Conservation (phyloP, 2,797 vertebrate species). For the Apogon talboti region DNA sequence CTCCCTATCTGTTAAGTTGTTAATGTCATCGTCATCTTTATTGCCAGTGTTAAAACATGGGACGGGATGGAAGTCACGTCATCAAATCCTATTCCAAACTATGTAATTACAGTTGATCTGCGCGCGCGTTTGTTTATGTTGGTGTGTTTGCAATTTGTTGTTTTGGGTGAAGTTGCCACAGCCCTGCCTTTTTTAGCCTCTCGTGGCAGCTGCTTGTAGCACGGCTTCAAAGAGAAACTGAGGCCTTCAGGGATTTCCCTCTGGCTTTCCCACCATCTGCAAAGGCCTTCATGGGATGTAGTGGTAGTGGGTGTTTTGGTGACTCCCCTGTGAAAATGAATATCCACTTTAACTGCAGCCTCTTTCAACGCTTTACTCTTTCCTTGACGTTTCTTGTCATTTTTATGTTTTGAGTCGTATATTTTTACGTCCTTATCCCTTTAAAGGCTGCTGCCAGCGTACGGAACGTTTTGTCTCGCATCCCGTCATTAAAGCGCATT, state of each 20-base stretch:
- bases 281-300: constrained; percentile 59
- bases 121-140: constrained; percentile 20
- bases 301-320: constrained; percentile 56
- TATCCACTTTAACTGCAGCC: constrained; percentile 9
- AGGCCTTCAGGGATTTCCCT: constrained; percentile 73
- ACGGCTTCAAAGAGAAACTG: constrained; percentile 68
- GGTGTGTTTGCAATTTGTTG: constrained; percentile 47
- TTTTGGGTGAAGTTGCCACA: constrained; percentile 47
- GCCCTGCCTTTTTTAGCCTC: constrained; percentile 49
- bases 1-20: no score
- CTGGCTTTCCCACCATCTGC: constrained; percentile 81
- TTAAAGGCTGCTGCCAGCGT: constrained; percentile 1
- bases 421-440: not conserved
- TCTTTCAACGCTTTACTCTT: constrained; percentile 5
- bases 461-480: constrained; percentile 20
- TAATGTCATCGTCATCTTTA: no score
- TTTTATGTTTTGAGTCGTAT: constrained; percentile 8
- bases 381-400: constrained; percentile 4
- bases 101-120: constrained; percentile 34
- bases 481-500: constrained; percentile 43
- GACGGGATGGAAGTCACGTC: no score
- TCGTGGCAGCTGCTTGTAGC: constrained; percentile 55
- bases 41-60: no score
- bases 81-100: not conserved
- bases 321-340: constrained; percentile 53